These are phyloP conservation scores for Sphaerolaimus hirsutus DNA, from an alignment of 2,888 invertebrate species.

Conservation along the genomic window DNA sequence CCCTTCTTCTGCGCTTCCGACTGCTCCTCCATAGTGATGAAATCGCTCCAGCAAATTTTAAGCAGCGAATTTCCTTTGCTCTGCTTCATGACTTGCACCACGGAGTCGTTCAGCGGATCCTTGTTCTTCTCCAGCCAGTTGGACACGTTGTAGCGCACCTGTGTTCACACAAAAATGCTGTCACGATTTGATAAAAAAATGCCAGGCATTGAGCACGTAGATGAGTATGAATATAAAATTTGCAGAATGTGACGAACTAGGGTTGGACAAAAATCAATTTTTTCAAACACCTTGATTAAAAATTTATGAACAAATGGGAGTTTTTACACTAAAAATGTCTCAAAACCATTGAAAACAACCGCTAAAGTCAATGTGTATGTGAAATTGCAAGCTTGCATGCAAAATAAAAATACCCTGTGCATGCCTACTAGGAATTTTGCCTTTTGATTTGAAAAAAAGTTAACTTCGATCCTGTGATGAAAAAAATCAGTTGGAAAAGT, in stretches of 20 bases:
- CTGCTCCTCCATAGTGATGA: slow-evolving; percentile 22
- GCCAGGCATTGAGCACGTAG: no score
- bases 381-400: no score
- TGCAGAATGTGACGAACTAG: not conserved
- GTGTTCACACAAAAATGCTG: no score
- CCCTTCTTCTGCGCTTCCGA: slow-evolving; percentile 15
- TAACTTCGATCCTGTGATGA: slow-evolving; percentile 98
- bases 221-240: no score
- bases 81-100: slow-evolving; percentile 51
- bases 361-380: no score
- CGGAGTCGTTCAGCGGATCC: slow-evolving; percentile 94
- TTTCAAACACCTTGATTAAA: not conserved
- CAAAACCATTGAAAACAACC: no score
- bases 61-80: slow-evolving; percentile 16
- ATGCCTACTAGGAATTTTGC: no score
- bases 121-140: slow-evolving; percentile 35
- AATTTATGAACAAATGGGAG: no score
- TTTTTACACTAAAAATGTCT: no score
- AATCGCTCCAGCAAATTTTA: slow-evolving; percentile 19
- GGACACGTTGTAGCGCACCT: slow-evolving; percentile 28
- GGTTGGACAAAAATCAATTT: not conserved
- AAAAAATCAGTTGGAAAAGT: slow-evolving; percentile 93
- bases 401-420: no score
- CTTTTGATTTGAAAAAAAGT: no score
- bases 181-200: no score